Evolutionary conservation across 2,888 invertebrate species (phyloP).

Genomic region (Synergus itoensis): DNA sequence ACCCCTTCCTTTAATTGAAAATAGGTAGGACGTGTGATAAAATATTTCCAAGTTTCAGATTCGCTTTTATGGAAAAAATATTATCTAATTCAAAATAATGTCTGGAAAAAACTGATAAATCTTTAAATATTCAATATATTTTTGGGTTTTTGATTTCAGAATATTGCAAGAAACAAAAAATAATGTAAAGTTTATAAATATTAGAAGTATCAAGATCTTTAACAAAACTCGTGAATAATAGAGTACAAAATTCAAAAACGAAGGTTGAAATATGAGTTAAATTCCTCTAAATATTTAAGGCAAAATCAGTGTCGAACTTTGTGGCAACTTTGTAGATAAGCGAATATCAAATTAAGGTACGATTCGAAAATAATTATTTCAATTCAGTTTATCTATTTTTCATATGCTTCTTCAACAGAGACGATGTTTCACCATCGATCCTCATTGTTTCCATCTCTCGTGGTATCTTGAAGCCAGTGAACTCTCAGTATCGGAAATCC

Average conservation of each 20-base stretch:
- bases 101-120: background rate
- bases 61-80: no score
- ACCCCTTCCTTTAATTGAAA: no score
- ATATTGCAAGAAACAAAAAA: background rate
- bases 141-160: background rate
- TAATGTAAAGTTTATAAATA: background rate
- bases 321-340: background rate
- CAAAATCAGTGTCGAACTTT: background rate
- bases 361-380: background rate
- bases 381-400: background rate
- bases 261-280: background rate
- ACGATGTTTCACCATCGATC: background rate
- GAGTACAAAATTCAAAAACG: background rate
- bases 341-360: background rate
- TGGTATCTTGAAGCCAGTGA: background rate
- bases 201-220: conserved; percentile 2
- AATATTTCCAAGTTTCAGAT: no score
- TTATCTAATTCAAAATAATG: background rate
- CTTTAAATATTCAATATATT: background rate
- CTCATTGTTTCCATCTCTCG: background rate
- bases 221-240: conserved; percentile 12
- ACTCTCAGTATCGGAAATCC: conserved; percentile 9
- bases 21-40: no score
- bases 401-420: background rate
- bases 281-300: background rate